Conservation (phyloP, 2,797 vertebrate genomes). For the Aphelocoma californica region DNA sequence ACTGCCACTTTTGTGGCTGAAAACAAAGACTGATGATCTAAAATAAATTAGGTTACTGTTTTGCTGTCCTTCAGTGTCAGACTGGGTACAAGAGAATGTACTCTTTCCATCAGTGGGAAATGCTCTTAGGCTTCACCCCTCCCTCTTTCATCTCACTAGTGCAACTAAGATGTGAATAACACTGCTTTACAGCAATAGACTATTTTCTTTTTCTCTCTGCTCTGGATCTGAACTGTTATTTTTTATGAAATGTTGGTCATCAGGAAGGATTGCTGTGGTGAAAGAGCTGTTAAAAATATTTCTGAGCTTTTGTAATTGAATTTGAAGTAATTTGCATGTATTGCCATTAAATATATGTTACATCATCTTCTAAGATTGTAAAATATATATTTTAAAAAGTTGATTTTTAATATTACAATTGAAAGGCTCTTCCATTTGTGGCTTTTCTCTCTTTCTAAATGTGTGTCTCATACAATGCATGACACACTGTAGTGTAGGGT, state of each 20-base stretch:
- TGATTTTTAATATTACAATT: neutral
- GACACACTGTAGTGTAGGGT: rapidly evolving
- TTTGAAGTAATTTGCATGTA: neutral
- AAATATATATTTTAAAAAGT: neutral
- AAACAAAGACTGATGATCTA: neutral
- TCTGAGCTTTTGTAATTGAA: neutral
- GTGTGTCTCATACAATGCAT: neutral
- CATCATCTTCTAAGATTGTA: neutral
- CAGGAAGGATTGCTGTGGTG: neutral
- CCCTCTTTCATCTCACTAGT: neutral
- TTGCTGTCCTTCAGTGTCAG: neutral
- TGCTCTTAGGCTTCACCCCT: neutral
- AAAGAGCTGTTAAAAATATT: neutral
- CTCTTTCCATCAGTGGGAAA: neutral
- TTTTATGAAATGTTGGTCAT: neutral
- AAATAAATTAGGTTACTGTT: neutral
- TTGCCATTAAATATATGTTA: neutral
- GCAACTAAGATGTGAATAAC: neutral
- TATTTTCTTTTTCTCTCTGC: neutral
- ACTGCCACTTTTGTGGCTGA: neutral
- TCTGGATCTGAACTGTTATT: neutral
- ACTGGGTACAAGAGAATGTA: neutral
- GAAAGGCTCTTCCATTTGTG: neutral
- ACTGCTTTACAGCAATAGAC: neutral
- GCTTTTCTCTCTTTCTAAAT: neutral